A percentile compares a stretch with the other conserved stretches of the same genome.
phyloP scores from a whole-genome alignment of 1,140 invertebrate species.

The Lepidotrigona ventralis region DNA sequence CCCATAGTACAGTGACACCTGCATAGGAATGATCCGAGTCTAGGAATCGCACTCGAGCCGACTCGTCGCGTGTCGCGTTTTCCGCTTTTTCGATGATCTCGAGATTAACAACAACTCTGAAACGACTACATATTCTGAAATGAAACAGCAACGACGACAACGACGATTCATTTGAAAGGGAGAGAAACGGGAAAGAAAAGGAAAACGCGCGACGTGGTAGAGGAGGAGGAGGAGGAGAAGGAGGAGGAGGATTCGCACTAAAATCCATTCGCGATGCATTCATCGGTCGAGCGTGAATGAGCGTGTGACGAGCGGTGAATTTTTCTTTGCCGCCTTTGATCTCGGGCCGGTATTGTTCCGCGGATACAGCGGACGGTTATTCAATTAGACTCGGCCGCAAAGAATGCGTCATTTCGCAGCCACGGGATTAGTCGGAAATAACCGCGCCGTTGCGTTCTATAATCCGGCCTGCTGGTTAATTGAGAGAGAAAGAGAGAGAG shows the following conservation, averaged over 20 bases:
- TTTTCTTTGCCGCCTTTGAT: constrained; percentile 41
- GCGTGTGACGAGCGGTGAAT: neutral
- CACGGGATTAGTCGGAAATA: neutral
- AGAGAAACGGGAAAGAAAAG: neutral
- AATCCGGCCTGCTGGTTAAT: neutral
- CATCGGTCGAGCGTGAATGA: neutral
- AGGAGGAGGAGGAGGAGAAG: neutral
- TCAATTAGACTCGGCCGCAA: constrained; percentile 11
- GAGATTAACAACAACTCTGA: too few relatives aligned
- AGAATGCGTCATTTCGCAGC: neutral
- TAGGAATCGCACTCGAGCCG: constrained; percentile 7
- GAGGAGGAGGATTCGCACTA: neutral
- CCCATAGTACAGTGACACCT: constrained; percentile 58
- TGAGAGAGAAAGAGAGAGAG: neutral
- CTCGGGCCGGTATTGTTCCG: constrained; percentile 23
- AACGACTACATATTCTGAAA: too few relatives aligned
- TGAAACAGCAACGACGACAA: too few relatives aligned
- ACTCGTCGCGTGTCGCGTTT: too few relatives aligned
- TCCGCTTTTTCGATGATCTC: too few relatives aligned
- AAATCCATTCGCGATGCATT: constrained; percentile 6
- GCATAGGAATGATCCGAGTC: constrained; percentile 47
- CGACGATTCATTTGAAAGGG: neutral
- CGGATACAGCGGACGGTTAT: constrained; percentile 16
- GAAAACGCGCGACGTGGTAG: too few relatives aligned
- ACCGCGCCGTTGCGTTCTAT: neutral